A percentile compares a stretch with the other conserved stretches of the same genome.
Evolutionary conservation across 2,113 vertebrate genomes (phyloP).

Genomic region (Grus americana): DNA sequence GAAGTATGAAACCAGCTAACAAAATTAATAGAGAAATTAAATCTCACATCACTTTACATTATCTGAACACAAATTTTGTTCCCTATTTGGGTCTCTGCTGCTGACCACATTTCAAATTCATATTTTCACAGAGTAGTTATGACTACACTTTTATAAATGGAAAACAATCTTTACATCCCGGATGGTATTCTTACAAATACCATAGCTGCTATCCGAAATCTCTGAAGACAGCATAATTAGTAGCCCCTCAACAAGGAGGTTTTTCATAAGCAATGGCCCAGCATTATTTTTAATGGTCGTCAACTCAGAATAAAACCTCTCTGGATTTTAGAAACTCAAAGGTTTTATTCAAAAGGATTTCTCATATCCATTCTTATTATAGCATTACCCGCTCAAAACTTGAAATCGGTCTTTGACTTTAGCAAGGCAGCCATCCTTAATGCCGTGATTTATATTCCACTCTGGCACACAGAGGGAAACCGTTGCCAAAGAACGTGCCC

Average conservation of each 20-base stretch:
- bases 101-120: neutral
- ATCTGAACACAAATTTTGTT: neutral
- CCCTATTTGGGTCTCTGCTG: neutral
- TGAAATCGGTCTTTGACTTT: neutral
- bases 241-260: neutral
- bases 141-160: neutral
- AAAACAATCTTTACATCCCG: neutral
- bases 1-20: neutral
- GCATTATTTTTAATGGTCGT: neutral
- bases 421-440: neutral
- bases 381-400: neutral
- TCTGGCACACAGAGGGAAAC: neutral
- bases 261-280: neutral
- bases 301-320: neutral
- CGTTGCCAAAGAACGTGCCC: rapidly evolving
- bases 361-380: neutral
- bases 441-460: neutral
- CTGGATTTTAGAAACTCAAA: neutral
- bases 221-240: neutral
- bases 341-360: neutral
- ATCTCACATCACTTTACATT: neutral
- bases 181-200: neutral
- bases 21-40: neutral
- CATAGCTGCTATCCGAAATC: neutral
- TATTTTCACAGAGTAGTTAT: neutral